These are phyloP conservation scores for Tupiocoris notatus DNA, from an alignment of 2,888 invertebrate genomes.

Conservation along the genomic window DNA sequence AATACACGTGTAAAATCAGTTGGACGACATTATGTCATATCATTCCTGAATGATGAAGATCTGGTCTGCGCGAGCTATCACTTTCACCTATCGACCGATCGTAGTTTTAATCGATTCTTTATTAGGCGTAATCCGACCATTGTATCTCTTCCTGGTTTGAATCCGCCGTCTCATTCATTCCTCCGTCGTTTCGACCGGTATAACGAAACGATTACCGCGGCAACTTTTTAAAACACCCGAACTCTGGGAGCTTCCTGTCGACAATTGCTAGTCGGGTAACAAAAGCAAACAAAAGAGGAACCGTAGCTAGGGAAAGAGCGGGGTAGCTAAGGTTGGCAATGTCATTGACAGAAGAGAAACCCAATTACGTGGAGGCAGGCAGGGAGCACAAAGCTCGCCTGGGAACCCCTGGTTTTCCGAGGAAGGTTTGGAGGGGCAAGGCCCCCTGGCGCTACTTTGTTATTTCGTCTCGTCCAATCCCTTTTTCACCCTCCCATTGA, in stretches of 20 bases:
- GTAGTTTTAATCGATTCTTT: too few species aligned
- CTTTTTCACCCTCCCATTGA: too few species aligned
- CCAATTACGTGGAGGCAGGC: slow-evolving; percentile 39
- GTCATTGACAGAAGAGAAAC: slow-evolving; percentile 44
- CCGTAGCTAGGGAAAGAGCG: not conserved
- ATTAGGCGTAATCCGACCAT: too few species aligned
- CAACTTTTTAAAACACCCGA: slow-evolving; percentile 20
- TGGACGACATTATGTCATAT: too few species aligned
- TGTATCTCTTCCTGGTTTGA: too few species aligned
- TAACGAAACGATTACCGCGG: slow-evolving; percentile 22
- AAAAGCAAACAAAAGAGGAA: slow-evolving; percentile 36
- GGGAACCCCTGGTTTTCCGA: slow-evolving; percentile 11
- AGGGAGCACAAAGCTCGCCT: slow-evolving; percentile 40
- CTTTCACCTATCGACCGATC: too few species aligned
- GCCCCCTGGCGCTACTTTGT: slow-evolving; percentile 42
- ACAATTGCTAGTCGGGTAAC: slow-evolving; percentile 26
- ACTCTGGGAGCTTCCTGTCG: not conserved
- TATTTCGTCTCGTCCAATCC: too few species aligned
- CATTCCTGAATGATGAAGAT: too few species aligned
- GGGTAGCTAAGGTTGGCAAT: slow-evolving; percentile 30
- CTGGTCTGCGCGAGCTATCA: too few species aligned
- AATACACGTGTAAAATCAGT: too few species aligned
- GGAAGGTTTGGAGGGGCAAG: not conserved
- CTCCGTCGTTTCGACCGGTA: too few species aligned
- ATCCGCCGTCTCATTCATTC: too few species aligned